Percentiles rank a stretch among this genome's conserved stretches.
Evolutionary conservation across 2,797 vertebrate species (phyloP).

Genomic region (Gymnothorax reevesii): DNA sequence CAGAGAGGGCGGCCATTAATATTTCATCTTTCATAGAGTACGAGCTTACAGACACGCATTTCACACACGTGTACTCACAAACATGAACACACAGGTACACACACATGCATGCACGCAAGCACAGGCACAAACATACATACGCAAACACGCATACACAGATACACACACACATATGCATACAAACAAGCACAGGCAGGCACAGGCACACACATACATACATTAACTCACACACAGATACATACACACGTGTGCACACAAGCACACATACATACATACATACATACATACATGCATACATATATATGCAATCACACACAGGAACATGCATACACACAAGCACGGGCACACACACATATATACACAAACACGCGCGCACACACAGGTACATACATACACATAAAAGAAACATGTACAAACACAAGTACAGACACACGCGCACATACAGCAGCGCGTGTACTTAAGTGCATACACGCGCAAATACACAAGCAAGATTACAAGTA

Average conservation of each 20-base stretch:
- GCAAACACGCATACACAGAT: slow-evolving; percentile 1
- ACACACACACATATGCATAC: background rate
- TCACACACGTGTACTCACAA: background rate
- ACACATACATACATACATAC: slow-evolving; percentile 16
- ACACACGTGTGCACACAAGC: background rate
- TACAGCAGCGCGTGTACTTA: slow-evolving; percentile 2
- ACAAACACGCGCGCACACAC: background rate
- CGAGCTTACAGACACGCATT: background rate
- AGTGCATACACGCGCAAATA: background rate
- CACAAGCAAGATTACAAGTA: background rate
- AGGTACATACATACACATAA: too few relatives aligned
- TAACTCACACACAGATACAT: background rate
- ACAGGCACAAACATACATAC: slow-evolving; percentile 16
- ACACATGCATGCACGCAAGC: background rate
- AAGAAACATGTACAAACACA: background rate
- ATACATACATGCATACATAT: background rate
- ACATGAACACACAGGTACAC: background rate
- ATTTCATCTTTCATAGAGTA: background rate
- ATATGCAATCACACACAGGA: background rate
- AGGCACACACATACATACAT: background rate
- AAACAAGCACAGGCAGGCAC: background rate
- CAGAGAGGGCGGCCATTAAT: background rate
- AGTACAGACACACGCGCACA: slow-evolving; percentile 12
- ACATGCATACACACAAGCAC: background rate
- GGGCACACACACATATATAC: background rate